Base-by-base conservation (phyloP, 23 tunicate species). In the Botrylloides violaceus region DNA sequence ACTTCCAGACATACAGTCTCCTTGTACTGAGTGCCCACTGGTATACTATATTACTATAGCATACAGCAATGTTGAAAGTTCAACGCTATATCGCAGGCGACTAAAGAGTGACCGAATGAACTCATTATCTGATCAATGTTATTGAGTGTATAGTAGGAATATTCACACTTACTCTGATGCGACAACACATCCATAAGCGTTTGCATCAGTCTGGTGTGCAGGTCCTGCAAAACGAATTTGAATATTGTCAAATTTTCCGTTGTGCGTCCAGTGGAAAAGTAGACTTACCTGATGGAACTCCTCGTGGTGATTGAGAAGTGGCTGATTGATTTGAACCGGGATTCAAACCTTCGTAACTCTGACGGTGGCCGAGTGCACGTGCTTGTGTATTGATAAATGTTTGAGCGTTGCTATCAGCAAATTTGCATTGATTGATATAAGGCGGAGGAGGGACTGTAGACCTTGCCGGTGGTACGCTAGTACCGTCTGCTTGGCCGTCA, bases 281-380 rank as follows among this genome's bases (percentile, higher is more conserved):
- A 21, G 9, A 7, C 64, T 21, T 63, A 63, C 70, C 70, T 63
- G 70, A 3, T 12, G 70, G 4, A 63, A 29, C 33, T 29, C 35
- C 35, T 28, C 70, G 32, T 28, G 70, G 70, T 29, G 70, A 63
- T 27, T 29, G 36, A 3, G 70, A 63, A 27, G 70, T 29, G 34
- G 70, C 70, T 3, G 70, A 63, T 63, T 63, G 32, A 33, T 63
- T 63, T 29, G 70, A 63, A 23, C 12, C 35, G 32, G 70, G 70
- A 63, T 63, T 28, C 70, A 63, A 28, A 28, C 35, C 33, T 33
- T 63, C 70, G 70, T 12, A 63, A 3, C 34, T 31, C 29, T 31
- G 70, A 19, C 70, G 32, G 70, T 63, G 70, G 23, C 34, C 20
- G 3, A 63, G 9, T 3, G 70, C 34, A 18, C 30, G 64, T 5